phyloP scores from a whole-genome alignment of 2,113 vertebrate species.

The Pachycephala philippinensis region DNA sequence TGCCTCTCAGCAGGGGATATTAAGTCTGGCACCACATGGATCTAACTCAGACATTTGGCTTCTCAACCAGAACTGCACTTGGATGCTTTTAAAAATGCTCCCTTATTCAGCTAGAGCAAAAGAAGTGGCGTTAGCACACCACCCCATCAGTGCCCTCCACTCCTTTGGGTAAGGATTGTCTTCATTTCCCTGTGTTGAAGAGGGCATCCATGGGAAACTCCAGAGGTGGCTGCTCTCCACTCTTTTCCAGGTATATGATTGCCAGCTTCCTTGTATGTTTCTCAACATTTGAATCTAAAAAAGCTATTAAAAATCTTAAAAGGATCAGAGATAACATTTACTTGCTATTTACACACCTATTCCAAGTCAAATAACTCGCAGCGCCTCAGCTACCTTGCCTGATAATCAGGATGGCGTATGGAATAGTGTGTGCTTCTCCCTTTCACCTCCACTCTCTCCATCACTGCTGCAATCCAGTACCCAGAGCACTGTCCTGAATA shows the following conservation, averaged over 20 bases:
- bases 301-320: not conserved
- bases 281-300: not conserved
- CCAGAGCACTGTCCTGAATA: conserved; percentile 21
- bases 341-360: not conserved
- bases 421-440: not conserved
- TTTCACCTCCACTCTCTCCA: conserved; percentile 7
- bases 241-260: not conserved
- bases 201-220: not conserved
- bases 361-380: not conserved
- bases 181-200: not conserved
- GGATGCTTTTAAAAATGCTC: not conserved
- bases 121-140: not conserved
- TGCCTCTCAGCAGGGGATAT: not conserved
- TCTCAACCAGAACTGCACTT: not conserved
- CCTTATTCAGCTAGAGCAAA: not conserved
- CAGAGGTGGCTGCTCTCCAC: not conserved
- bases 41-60: not conserved
- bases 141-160: too few relatives aligned
- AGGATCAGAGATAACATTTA: not conserved
- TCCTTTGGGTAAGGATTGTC: not conserved
- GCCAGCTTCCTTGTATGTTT: not conserved
- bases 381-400: not conserved
- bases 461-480: not conserved
- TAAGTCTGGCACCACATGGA: not conserved
- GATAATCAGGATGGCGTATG: not conserved